These are phyloP conservation scores for Kryptolebias ocellatus DNA, from an alignment of 2,797 vertebrate species.

Conservation along the genomic window DNA sequence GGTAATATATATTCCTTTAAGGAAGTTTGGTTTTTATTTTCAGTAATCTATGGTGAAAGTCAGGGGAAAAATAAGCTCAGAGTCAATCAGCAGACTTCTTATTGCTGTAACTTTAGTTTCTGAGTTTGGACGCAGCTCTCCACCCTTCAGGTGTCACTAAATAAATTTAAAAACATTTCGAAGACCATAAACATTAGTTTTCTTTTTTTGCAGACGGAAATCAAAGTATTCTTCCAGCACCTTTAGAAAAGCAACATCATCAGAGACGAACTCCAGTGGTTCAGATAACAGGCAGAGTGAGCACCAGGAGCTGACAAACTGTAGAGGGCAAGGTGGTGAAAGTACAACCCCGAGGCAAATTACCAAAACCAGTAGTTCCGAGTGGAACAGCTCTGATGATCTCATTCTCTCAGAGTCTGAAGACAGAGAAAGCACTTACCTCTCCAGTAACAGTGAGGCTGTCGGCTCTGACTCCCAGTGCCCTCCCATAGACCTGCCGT, in stretches of 20 bases:
- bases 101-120: no score
- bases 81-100: no score
- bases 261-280: slow-evolving; percentile 68
- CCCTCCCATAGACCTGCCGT: slow-evolving; percentile 50
- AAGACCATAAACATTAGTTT: not conserved
- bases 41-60: no score
- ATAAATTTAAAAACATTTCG: not conserved
- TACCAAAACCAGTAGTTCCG: slow-evolving; percentile 84
- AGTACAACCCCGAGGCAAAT: slow-evolving; percentile 68
- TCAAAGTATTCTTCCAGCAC: slow-evolving; percentile 72
- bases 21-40: no score
- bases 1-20: no score
- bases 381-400: slow-evolving; percentile 87
- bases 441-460: slow-evolving; percentile 77
- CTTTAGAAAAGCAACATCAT: slow-evolving; percentile 65
- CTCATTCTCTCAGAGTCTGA: slow-evolving; percentile 81
- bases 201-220: slow-evolving; percentile 73
- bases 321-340: slow-evolving; percentile 65
- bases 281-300: slow-evolving; percentile 68
- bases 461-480: slow-evolving; percentile 60
- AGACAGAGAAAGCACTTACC: slow-evolving; percentile 81
- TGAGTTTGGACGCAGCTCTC: no score
- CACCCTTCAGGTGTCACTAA: no score
- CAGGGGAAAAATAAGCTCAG: no score
- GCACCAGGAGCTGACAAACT: slow-evolving; percentile 68